A percentile compares a stretch with the other conserved stretches of the same genome.
phyloP scores from a whole-genome alignment of 2,113 vertebrate genomes.

The Falcunculus frontatus region DNA sequence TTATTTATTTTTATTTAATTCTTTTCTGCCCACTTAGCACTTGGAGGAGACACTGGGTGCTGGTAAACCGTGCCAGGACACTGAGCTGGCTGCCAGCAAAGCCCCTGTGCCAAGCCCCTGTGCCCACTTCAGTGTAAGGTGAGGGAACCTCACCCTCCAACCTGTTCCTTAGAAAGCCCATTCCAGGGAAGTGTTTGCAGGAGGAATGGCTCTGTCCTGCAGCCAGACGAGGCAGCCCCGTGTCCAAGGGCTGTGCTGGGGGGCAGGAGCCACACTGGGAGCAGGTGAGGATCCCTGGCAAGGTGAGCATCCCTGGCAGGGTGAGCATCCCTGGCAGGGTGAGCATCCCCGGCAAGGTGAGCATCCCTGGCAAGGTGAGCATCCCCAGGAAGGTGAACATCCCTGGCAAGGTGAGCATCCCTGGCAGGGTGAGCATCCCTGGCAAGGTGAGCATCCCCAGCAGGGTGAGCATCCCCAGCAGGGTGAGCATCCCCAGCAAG shows the following conservation, averaged over 20 bases:
- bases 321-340: background rate
- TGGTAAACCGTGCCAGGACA: background rate
- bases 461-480: too few species aligned
- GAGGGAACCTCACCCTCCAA: background rate
- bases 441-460: background rate
- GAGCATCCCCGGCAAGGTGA: too few species aligned
- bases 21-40: background rate
- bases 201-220: background rate
- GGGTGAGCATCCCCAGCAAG: background rate
- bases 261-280: background rate
- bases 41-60: background rate
- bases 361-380: too few species aligned
- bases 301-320: too few species aligned
- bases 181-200: background rate
- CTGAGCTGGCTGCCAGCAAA: background rate
- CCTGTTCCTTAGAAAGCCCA: background rate
- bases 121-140: background rate
- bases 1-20: constrained; percentile 22
- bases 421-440: background rate
- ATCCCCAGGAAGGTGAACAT: background rate
- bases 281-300: background rate
- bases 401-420: background rate
- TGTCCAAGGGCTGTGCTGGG: background rate
- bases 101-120: background rate
- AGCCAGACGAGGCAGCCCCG: background rate